Conservation (phyloP, 30 jellyfish, hydroid and myxozoan species). For the Calvadosia cruxmelitensis region DNA sequence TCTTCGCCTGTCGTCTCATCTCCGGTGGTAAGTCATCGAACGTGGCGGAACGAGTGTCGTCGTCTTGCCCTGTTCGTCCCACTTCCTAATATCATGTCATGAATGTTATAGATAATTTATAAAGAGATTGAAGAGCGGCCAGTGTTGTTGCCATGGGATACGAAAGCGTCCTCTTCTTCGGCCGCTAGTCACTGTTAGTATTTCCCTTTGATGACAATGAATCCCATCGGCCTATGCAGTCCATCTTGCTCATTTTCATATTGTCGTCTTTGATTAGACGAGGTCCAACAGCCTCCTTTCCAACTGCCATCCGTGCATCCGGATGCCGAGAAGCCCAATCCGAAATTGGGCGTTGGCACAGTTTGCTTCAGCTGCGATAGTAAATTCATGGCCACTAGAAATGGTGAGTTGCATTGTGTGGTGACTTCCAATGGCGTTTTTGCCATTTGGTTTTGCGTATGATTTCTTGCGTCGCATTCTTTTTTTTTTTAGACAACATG, state of each 20-base stretch:
- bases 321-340: constrained; percentile 89
- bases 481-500: constrained; percentile 49
- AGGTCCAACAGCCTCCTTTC: constrained; percentile 51
- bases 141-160: constrained; percentile 90
- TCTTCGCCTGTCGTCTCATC: constrained; percentile 46
- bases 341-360: constrained; percentile 85
- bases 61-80: no score
- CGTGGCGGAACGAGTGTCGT: no score
- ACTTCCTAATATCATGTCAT: no score
- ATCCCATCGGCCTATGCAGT: no score
- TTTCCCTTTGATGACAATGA: background rate
- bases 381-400: constrained; percentile 62
- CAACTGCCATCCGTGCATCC: constrained; percentile 73
- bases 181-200: background rate
- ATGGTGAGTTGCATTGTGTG: constrained; percentile 33
- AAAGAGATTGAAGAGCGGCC: constrained; percentile 62
- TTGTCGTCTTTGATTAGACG: constrained; percentile 32
- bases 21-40: constrained; percentile 37
- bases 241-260: no score
- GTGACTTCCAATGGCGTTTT: background rate
- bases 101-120: constrained; percentile 68
- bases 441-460: background rate
- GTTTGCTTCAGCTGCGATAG: constrained; percentile 49
- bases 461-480: background rate
- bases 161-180: constrained; percentile 35